A percentile compares a stretch with the other conserved stretches of the same genome.
Conservation (phyloP, 2,797 vertebrate genomes). For the Acrocephalus scirpaceus region DNA sequence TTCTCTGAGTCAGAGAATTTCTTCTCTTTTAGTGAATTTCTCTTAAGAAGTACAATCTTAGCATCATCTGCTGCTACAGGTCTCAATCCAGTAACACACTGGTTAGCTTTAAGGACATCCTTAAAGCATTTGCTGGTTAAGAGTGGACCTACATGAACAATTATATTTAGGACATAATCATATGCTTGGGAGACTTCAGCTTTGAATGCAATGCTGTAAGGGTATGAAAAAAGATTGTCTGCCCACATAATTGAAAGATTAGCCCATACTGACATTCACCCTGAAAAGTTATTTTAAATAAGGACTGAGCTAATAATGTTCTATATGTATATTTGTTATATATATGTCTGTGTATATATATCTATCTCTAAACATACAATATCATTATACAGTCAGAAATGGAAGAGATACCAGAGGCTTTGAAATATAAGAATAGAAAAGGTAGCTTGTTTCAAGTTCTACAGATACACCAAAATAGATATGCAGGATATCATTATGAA, state of each 20-base stretch:
- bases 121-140: not conserved
- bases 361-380: not conserved
- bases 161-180: not conserved
- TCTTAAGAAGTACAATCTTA: not conserved
- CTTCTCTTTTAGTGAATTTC: not conserved
- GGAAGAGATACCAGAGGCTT: not conserved
- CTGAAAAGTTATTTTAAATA: not conserved
- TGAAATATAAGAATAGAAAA: slow-evolving; percentile 4
- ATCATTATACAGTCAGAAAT: not conserved
- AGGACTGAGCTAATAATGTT: not conserved
- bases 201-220: not conserved
- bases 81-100: not conserved
- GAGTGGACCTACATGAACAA: not conserved
- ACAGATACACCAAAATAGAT: slow-evolving; percentile 44
- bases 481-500: not conserved
- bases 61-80: not conserved
- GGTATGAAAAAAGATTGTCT: not conserved
- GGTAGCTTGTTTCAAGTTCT: not conserved
- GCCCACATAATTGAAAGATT: not conserved
- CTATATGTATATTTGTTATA: not conserved
- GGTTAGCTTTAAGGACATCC: not conserved
- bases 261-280: not conserved
- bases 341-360: not conserved
- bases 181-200: not conserved
- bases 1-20: not conserved